Percentiles rank a stretch among this genome's conserved stretches.
phyloP scores from a whole-genome alignment of 2,888 invertebrate genomes.

The Lasioglossum figueresi region DNA sequence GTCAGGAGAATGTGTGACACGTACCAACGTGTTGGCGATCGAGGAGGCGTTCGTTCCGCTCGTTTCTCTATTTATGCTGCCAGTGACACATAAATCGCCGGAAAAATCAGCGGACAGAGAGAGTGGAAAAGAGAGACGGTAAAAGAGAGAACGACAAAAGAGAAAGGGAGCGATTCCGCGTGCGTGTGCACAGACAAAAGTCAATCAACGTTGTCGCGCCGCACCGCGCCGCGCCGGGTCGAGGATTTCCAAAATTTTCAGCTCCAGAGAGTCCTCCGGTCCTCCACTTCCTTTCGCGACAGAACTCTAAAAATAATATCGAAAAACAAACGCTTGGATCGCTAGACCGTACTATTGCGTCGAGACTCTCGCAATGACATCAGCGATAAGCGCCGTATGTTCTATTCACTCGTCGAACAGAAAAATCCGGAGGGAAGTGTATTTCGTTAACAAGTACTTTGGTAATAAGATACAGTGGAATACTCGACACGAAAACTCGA shows the following conservation, averaged over 20 bases:
- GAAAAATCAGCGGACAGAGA: background rate
- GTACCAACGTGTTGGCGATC: constrained; percentile 41
- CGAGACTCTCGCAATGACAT: background rate
- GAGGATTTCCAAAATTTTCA: background rate
- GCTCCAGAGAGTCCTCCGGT: background rate
- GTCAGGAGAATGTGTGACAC: constrained; percentile 54
- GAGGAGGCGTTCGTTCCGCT: constrained; percentile 33
- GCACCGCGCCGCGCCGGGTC: background rate
- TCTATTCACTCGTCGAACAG: background rate
- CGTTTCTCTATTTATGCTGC: constrained; percentile 41
- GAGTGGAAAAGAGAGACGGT: background rate
- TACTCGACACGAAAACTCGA: background rate
- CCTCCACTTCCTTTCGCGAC: background rate
- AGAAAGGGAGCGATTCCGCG: background rate
- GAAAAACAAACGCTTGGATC: background rate
- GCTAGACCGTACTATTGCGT: background rate
- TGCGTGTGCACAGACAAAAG: background rate
- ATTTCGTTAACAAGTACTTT: background rate
- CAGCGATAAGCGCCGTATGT: background rate
- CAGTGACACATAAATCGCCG: background rate
- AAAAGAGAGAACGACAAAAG: background rate
- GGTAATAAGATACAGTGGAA: background rate
- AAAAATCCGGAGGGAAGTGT: background rate
- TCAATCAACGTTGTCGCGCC: background rate
- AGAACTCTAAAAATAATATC: background rate